Evolutionary conservation across 1,140 invertebrate species (phyloP).

Genomic region (Melitaea cinxia): DNA sequence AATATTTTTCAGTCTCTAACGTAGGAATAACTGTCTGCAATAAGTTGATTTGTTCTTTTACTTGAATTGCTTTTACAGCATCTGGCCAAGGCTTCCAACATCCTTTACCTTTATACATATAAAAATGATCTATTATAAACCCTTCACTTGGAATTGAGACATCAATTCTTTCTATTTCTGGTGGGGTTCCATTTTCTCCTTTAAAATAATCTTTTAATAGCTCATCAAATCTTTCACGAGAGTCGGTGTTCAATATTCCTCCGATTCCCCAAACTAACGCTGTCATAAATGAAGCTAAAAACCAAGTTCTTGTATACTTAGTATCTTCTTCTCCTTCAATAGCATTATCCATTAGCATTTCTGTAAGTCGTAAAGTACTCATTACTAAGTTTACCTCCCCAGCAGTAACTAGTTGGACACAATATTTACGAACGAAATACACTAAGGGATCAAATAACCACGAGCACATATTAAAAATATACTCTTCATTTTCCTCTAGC

Average conservation of each 20-base stretch:
- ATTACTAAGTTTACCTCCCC: conserved; percentile 89
- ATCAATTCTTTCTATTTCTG: conserved; percentile 85
- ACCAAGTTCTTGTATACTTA: conserved; percentile 86
- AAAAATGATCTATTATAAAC: conserved; percentile 90
- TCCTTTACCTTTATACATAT: conserved; percentile 88
- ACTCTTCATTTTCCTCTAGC: conserved; percentile 84
- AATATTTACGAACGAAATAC: conserved; percentile 86
- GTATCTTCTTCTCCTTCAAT: conserved; percentile 85
- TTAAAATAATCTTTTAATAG: conserved; percentile 82
- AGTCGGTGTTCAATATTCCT: conserved; percentile 88
- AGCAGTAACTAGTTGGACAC: conserved; percentile 85
- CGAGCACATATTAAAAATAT: conserved; percentile 86
- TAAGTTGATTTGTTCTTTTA: conserved; percentile 86
- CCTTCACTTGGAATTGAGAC: conserved; percentile 89
- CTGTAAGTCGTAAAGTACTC: conserved; percentile 88
- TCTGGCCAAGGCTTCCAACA: conserved; percentile 90
- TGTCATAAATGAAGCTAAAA: conserved; percentile 90
- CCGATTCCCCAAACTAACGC: conserved; percentile 92
- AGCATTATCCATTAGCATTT: conserved; percentile 89
- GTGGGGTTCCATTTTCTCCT: conserved; percentile 85
- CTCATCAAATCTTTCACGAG: conserved; percentile 88
- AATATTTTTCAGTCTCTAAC: conserved; percentile 91
- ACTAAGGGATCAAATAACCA: conserved; percentile 89
- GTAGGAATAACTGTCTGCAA: conserved; percentile 92
- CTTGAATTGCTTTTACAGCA: conserved; percentile 82